A percentile compares a stretch with the other conserved stretches of the same genome.
phyloP scores from a whole-genome alignment of 2,888 invertebrate species.

The Cremastinae sp. region DNA sequence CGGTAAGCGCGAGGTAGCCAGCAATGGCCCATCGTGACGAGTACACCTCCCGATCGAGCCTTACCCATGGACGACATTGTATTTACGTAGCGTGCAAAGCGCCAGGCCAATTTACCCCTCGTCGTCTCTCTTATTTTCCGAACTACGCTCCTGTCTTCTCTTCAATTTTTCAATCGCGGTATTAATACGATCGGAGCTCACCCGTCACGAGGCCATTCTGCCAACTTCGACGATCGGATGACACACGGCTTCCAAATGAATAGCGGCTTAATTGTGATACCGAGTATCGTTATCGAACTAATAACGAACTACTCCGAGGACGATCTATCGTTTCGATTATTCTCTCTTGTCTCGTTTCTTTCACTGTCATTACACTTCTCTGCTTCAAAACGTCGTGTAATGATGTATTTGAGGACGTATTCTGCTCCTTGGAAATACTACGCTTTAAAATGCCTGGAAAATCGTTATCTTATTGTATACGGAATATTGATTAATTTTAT shows the following conservation, averaged over 20 bases:
- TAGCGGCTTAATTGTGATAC: constrained; percentile 35
- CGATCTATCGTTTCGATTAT: not conserved
- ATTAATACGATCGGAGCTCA: constrained; percentile 15
- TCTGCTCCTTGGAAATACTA: too few relatives aligned
- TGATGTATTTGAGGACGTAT: too few relatives aligned
- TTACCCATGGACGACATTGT: too few relatives aligned
- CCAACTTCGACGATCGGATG: constrained; percentile 13
- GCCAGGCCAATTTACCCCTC: constrained; percentile 40
- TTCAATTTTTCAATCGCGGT: constrained; percentile 52
- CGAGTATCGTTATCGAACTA: constrained; percentile 14
- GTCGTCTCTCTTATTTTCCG: constrained; percentile 6
- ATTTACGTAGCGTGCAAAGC: constrained; percentile 29
- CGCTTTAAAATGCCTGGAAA: too few relatives aligned
- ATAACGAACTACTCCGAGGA: constrained; percentile 38
- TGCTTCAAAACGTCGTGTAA: too few relatives aligned
- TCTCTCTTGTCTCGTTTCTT: not conserved
- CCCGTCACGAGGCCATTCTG: constrained; percentile 26
- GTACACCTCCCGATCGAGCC: not conserved
- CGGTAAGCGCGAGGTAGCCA: not conserved
- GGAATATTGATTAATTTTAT: too few relatives aligned
- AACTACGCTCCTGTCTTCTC: constrained; percentile 32
- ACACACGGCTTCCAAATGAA: constrained; percentile 41
- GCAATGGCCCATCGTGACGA: too few relatives aligned
- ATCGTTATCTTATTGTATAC: too few relatives aligned
- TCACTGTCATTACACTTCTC: not conserved